phyloP scores from a whole-genome alignment of 2,113 vertebrate species.

The Alaudala cheleensis region DNA sequence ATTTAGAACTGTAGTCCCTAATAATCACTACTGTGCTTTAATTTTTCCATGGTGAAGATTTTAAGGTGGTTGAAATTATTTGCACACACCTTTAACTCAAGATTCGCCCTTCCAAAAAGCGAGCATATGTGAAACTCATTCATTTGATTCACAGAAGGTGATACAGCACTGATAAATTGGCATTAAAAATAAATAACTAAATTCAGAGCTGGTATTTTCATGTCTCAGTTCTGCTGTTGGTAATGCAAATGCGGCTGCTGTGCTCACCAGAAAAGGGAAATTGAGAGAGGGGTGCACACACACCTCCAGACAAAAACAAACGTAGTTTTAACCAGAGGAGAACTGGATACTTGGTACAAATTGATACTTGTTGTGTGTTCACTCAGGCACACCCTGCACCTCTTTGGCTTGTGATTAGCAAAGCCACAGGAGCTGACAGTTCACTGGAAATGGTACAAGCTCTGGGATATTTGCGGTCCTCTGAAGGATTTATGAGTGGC shows the following conservation, averaged over 20 bases:
- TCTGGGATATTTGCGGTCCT: not conserved
- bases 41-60: not conserved
- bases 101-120: not conserved
- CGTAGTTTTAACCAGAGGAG: not conserved
- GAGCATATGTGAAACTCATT: not conserved
- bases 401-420: not conserved
- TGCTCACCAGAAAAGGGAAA: not conserved
- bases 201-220: not conserved
- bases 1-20: not conserved
- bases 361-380: not conserved
- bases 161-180: fast-evolving
- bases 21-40: not conserved
- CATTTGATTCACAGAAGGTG: not conserved
- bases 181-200: not conserved
- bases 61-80: not conserved
- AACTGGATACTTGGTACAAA: not conserved
- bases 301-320: not conserved
- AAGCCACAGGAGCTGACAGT: not conserved
- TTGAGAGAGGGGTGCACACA: not conserved
- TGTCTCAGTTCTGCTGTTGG: not conserved
- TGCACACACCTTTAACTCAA: not conserved
- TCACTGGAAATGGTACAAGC: not conserved
- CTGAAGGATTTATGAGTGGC: not conserved
- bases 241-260: not conserved
- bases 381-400: not conserved